Conservation (phyloP, 2,888 invertebrate species). For the Linnaemya vulpina region DNA sequence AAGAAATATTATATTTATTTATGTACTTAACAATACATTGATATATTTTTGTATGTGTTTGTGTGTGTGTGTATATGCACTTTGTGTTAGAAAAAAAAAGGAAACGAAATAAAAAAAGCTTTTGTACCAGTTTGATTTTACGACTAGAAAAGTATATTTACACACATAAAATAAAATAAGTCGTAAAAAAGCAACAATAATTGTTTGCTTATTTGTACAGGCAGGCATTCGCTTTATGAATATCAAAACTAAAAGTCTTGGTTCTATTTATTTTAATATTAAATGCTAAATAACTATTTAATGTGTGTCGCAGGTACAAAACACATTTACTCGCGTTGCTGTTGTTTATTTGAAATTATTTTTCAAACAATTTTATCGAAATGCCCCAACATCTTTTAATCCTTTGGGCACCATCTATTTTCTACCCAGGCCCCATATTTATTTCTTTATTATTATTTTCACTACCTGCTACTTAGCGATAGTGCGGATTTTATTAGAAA, state of each 20-base stretch:
- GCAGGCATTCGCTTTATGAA: conserved; percentile 20
- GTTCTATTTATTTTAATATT: conserved; percentile 23
- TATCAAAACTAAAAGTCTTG: conserved; percentile 24
- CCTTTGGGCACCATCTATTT: neutral
- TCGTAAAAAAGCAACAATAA: conserved; percentile 19
- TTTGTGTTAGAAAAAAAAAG: conserved; percentile 10
- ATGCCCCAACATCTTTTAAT: neutral
- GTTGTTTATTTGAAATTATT: too few species aligned
- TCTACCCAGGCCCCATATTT: too few species aligned
- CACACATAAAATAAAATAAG: neutral
- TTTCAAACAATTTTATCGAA: neutral
- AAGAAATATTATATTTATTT: neutral
- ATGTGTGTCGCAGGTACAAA: neutral
- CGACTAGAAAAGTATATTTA: neutral
- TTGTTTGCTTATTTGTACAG: neutral
- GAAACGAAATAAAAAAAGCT: conserved; percentile 2
- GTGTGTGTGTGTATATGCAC: neutral
- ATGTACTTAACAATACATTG: too few species aligned
- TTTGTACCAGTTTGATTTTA: conserved; percentile 17
- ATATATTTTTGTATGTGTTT: too few species aligned
- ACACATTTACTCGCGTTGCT: too few species aligned
- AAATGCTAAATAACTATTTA: conserved; percentile 29
- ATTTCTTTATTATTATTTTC: too few species aligned
- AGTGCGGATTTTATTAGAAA: too few species aligned
- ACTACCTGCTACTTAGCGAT: too few species aligned